Evolutionary conservation across 2,113 vertebrate species (phyloP).

Genomic region (Microcebus lehilahytsara): DNA sequence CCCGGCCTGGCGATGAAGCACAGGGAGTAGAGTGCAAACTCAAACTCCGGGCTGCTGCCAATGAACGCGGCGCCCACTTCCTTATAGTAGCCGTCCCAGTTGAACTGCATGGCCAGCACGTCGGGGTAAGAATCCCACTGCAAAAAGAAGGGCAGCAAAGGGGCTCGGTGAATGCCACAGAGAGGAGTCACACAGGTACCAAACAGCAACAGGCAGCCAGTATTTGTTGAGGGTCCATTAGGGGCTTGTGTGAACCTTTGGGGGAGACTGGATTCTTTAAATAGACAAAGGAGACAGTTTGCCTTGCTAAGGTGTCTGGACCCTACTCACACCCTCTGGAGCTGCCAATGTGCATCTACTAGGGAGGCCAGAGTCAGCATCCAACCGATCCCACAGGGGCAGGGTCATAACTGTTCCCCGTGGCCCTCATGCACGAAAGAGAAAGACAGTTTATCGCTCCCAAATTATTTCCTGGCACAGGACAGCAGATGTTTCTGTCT

Average conservation of each 20-base stretch:
- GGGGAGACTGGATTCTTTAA: background rate
- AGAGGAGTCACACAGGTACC: background rate
- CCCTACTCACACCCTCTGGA: background rate
- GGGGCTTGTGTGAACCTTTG: background rate
- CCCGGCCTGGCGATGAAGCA: slow-evolving; percentile 94
- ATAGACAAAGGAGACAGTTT: background rate
- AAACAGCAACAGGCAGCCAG: background rate
- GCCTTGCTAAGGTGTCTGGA: background rate
- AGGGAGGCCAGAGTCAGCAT: background rate
- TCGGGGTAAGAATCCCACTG: slow-evolving; percentile 93
- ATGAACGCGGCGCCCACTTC: slow-evolving; percentile 93
- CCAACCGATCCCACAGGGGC: background rate
- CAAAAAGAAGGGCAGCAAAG: background rate
- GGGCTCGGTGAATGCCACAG: background rate
- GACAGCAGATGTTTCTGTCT: background rate
- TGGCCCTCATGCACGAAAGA: background rate
- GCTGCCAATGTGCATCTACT: background rate
- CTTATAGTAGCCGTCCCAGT: slow-evolving; percentile 94
- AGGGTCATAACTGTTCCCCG: background rate
- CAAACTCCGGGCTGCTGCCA: slow-evolving; percentile 95
- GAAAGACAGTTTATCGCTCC: background rate
- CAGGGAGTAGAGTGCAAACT: slow-evolving; percentile 92
- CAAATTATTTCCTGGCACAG: background rate
- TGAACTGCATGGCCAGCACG: slow-evolving; percentile 94
- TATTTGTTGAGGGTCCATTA: background rate